Evolutionary conservation across 2,888 invertebrate genomes (phyloP), one percentile per base, ranked within the genome.

Genomic region (Sympetrum striolatum): DNA sequence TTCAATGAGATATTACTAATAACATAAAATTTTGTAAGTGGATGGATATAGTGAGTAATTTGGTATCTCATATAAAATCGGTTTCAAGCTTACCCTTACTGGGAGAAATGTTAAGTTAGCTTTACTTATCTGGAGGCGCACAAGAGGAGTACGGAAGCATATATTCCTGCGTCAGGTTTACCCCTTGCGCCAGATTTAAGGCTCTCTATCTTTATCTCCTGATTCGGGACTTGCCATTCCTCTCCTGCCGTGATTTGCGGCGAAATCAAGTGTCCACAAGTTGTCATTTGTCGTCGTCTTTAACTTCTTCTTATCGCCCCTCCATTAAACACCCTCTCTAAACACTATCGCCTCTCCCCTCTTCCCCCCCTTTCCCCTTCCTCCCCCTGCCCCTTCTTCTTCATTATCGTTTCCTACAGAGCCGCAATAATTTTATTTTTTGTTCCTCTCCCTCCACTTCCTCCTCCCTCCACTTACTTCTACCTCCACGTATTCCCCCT

Each of bases 271-370:
- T 44, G 39, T 58, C 18, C 58, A 58, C 35, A 82, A 82, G 39
- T 58, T 82, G 58, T 82, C 82, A 58, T 82, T 82, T 82, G 25
- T 58, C 58, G 53, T 31, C 31, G 82, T 58, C 58, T 58, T 80
- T 22, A 80, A 80, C 80, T 80, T 31, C 58, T 35, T 82, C 58
- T 58, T 58, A 82, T 82, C 58, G 53, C 53, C 82, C 82, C 53
- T 35, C 82, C 82, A 82, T 82, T 82, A 82, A 8, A 15, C 39
- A 25, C 35, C 80, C 37, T 18, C 80, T 80, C 37, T 0, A 39
- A 80, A 80, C 37, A 80, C 44, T 37, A 25, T 10, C 31, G 31
- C 44, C 35, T 37, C 80, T 37, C 18, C 82, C 14, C 2, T 10
- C 31, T 8, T 10, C 35, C 80, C 80, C 80, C 18, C 82, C 14